phyloP scores from a whole-genome alignment of 2,113 vertebrate species.

The Phalacrocorax aristotelis region DNA sequence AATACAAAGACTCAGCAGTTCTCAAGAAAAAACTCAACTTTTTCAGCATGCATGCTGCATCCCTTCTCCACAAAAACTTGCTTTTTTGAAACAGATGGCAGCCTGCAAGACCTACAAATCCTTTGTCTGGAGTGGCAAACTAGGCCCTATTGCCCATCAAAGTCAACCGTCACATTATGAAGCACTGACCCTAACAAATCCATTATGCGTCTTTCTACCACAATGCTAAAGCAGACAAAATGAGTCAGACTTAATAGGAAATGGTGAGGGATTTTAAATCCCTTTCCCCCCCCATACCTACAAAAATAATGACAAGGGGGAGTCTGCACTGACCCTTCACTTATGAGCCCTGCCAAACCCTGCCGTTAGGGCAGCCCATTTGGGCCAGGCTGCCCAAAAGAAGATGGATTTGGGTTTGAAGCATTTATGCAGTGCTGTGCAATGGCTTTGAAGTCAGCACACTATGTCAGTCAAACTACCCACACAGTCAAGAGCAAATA shows the following conservation, averaged over 20 bases:
- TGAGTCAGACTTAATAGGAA: slow-evolving; percentile 46
- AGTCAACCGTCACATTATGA: slow-evolving; percentile 69
- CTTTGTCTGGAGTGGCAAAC: slow-evolving; percentile 69
- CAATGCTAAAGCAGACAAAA: slow-evolving; percentile 60
- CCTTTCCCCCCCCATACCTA: not conserved
- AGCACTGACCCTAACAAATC: slow-evolving; percentile 75
- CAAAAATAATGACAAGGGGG: not conserved
- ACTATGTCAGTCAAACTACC: not conserved
- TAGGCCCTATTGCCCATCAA: slow-evolving; percentile 56
- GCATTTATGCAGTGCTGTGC: fast-evolving
- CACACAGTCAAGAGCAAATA: not conserved
- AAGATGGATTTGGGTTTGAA: not conserved
- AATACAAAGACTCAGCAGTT: not conserved
- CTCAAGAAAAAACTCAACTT: not conserved
- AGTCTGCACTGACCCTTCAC: not conserved
- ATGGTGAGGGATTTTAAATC: slow-evolving; percentile 45
- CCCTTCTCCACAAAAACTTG: slow-evolving; percentile 31
- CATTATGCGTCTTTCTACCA: slow-evolving; percentile 69
- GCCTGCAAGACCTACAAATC: slow-evolving; percentile 57
- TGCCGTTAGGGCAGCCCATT: not conserved
- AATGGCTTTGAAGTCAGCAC: not conserved
- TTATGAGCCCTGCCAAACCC: not conserved
- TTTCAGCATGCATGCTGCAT: slow-evolving; percentile 52
- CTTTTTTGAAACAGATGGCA: slow-evolving; percentile 76
- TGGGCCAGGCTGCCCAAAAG: not conserved